These are phyloP conservation scores for Zosterops japonicus DNA, from an alignment of 2,113 vertebrate genomes.

Conservation along the genomic window DNA sequence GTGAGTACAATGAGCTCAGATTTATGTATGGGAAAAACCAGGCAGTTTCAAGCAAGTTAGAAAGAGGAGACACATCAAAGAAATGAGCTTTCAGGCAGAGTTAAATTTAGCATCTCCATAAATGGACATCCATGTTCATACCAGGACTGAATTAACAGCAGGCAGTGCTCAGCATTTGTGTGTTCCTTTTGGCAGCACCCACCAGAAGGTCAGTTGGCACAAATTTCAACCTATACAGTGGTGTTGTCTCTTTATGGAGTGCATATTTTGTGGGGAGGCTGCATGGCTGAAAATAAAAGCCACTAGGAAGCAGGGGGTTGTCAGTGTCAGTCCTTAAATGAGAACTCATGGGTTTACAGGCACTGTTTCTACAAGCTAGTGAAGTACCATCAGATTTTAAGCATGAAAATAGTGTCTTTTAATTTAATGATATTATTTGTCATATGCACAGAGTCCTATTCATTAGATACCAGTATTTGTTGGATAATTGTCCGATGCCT, in stretches of 20 bases:
- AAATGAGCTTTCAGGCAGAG: not conserved
- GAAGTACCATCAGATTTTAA: not conserved
- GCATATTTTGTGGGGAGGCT: not conserved
- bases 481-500: not conserved
- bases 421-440: not conserved
- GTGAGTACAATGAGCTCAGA: not conserved
- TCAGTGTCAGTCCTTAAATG: not conserved
- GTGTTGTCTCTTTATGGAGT: not conserved
- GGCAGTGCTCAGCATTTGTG: not conserved
- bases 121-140: not conserved
- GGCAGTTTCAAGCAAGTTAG: not conserved
- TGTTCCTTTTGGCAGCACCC: not conserved
- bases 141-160: not conserved
- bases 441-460: not conserved
- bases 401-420: not conserved
- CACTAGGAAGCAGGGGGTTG: not conserved
- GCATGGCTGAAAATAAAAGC: not conserved
- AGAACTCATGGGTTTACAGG: not conserved
- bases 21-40: not conserved
- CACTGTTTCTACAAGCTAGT: not conserved
- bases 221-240: accelerated
- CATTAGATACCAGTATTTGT: not conserved
- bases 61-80: not conserved
- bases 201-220: not conserved
- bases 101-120: not conserved